These are phyloP conservation scores for Phyllostomus discolor DNA, from an alignment of 2,113 vertebrate species.

Conservation along the genomic window DNA sequence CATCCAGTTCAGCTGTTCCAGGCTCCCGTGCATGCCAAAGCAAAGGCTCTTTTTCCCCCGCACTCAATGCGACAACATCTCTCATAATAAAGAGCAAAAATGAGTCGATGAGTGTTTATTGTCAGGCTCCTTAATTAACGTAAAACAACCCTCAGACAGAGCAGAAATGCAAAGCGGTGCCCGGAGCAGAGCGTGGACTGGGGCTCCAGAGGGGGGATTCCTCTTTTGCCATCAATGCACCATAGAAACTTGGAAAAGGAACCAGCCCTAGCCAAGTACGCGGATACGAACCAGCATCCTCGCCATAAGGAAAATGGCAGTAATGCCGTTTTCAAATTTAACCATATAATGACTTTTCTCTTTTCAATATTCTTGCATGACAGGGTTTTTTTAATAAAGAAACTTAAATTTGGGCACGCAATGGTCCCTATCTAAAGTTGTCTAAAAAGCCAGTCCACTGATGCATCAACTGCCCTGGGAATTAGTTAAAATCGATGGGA, in stretches of 20 bases:
- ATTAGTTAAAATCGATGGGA: background rate
- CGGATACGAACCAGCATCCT: slow-evolving; percentile 33
- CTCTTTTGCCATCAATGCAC: background rate
- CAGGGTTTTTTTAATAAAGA: background rate
- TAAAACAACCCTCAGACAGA: slow-evolving; percentile 37
- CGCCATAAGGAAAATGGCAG: background rate
- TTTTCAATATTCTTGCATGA: background rate
- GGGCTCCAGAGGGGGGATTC: background rate
- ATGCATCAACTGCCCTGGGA: background rate
- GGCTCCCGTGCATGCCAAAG: slow-evolving; percentile 54
- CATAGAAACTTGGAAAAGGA: slow-evolving; percentile 4
- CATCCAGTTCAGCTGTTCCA: slow-evolving; percentile 65
- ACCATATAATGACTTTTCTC: background rate
- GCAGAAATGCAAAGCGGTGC: slow-evolving; percentile 11
- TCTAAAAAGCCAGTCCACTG: background rate
- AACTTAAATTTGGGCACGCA: background rate
- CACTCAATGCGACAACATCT: slow-evolving; percentile 40
- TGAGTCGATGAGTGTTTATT: slow-evolving; percentile 65
- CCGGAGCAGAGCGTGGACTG: background rate
- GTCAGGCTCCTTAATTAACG: slow-evolving; percentile 55
- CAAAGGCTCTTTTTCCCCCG: slow-evolving; percentile 15
- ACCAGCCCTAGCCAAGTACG: background rate
- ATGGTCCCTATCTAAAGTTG: background rate
- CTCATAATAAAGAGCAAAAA: slow-evolving; percentile 60
- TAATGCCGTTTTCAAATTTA: slow-evolving; percentile 29